A percentile compares a stretch with the other conserved stretches of the same genome.
Evolutionary conservation across 2,113 vertebrate genomes (phyloP).

Genomic region (Clupea harengus): DNA sequence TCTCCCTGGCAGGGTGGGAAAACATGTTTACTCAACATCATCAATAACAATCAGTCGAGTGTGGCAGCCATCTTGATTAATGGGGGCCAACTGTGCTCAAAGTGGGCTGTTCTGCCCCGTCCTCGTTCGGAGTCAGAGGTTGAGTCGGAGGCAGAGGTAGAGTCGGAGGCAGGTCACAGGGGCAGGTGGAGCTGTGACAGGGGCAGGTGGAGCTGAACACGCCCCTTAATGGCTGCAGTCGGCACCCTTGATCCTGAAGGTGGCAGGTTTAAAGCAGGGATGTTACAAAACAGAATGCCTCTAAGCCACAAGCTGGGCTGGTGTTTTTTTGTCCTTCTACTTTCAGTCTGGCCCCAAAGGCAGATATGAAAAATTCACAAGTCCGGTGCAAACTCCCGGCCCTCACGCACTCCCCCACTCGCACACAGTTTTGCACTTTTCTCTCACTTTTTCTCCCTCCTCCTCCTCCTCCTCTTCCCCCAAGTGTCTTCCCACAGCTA

Average conservation of each 20-base stretch:
- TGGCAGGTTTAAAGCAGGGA: background rate
- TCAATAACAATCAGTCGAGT: background rate
- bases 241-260: background rate
- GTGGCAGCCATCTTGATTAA: slow-evolving; percentile 8
- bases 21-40: background rate
- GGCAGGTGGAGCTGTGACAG: background rate
- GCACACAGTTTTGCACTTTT: background rate
- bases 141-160: background rate
- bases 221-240: background rate
- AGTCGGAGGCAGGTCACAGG: background rate
- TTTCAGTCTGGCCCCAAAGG: background rate
- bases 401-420: background rate
- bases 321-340: background rate
- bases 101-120: background rate
- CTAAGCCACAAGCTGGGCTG: background rate
- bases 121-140: background rate
- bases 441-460: slow-evolving; percentile 14
- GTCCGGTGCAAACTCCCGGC: background rate
- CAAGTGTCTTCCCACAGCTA: slow-evolving; percentile 20
- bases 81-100: background rate
- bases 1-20: background rate
- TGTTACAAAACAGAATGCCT: background rate
- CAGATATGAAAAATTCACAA: slow-evolving; percentile 30
- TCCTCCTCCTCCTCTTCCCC: slow-evolving; percentile 16
- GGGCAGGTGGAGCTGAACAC: background rate